phyloP scores from a whole-genome alignment of 2,113 vertebrate species.

The Coracopsis vasa region DNA sequence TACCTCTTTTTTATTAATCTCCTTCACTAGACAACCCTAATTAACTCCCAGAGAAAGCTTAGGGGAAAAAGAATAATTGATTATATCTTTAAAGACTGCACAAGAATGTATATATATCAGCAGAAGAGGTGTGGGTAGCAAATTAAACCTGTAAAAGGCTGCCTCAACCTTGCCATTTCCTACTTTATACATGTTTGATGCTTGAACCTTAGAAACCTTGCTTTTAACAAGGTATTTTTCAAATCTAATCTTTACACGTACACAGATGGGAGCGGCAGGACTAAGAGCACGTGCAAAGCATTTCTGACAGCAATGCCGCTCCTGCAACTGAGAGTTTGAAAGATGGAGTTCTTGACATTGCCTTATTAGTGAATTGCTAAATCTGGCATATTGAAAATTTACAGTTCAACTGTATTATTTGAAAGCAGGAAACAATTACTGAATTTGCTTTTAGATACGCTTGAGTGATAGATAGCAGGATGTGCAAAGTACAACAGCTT shows the following conservation, averaged over 20 bases:
- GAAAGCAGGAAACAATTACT: constrained; percentile 12
- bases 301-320: background rate
- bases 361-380: background rate
- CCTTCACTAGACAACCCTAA: background rate
- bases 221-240: background rate
- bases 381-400: background rate
- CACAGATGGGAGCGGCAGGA: background rate
- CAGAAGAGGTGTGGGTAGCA: background rate
- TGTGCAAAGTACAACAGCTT: background rate
- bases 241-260: background rate
- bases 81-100: background rate
- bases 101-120: background rate
- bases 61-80: background rate
- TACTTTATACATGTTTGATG: background rate
- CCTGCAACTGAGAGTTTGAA: background rate
- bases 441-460: background rate
- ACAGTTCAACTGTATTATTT: background rate
- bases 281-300: background rate
- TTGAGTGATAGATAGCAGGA: background rate
- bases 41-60: background rate
- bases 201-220: background rate
- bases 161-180: background rate
- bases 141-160: background rate
- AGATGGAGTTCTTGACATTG: background rate
- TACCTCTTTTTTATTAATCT: background rate